Conservation (phyloP, 2,113 vertebrate genomes). For the Hepsetus odoe region DNA sequence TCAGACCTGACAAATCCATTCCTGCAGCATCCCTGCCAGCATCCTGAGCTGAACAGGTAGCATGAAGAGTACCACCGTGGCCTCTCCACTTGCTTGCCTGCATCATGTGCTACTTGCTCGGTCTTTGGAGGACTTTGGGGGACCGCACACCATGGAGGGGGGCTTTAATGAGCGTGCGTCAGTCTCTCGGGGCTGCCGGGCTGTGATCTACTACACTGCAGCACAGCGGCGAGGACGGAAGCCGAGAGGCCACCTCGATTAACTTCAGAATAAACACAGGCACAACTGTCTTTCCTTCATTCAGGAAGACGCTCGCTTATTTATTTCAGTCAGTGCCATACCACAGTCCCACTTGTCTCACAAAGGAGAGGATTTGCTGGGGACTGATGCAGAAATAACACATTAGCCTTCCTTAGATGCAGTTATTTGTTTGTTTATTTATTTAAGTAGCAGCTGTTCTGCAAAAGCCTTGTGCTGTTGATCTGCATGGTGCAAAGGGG, state of each 20-base stretch:
- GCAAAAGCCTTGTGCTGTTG: not conserved
- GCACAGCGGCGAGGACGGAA: constrained; percentile 1
- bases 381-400: constrained; percentile 9
- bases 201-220: constrained; percentile 26
- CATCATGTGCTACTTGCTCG: not conserved
- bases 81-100: not conserved
- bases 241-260: not conserved
- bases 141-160: not conserved
- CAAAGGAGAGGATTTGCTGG: no score
- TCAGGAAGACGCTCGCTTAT: not conserved
- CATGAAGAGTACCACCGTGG: not conserved
- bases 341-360: no score
- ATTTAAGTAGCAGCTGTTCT: not conserved
- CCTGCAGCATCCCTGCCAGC: no score
- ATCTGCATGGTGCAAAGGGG: not conserved
- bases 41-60: not conserved
- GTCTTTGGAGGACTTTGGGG: not conserved
- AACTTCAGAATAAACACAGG: not conserved
- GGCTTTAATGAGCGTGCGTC: not conserved
- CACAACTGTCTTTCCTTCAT: not conserved
- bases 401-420: constrained; percentile 9
- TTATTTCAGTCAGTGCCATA: not conserved
- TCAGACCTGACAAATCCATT: no score
- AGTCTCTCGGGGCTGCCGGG: not conserved
- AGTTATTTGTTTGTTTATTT: not conserved